Conservation (phyloP, 2,797 vertebrate genomes). For the Poecilia wingei region DNA sequence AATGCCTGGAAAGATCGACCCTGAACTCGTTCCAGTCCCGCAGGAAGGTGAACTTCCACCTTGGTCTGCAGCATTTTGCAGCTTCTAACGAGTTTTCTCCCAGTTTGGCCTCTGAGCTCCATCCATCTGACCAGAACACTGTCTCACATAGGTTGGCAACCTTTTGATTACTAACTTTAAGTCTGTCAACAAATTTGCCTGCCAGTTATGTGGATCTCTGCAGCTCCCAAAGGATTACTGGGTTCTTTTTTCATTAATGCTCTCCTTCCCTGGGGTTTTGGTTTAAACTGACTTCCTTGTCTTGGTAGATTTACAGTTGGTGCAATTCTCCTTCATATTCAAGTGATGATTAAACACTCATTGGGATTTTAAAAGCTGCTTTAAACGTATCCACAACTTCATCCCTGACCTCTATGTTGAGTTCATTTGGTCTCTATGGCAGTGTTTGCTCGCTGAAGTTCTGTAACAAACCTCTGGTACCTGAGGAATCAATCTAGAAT, state of each 20-base stretch:
- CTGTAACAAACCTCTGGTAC: neutral
- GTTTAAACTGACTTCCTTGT: neutral
- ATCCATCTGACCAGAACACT: neutral
- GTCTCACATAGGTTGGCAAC: neutral
- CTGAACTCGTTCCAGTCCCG: neutral
- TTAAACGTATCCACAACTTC: neutral
- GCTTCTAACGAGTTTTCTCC: neutral
- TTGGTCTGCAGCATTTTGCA: neutral
- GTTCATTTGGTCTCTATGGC: neutral
- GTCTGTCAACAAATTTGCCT: neutral
- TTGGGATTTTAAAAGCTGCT: neutral
- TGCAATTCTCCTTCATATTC: neutral
- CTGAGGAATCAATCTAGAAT: neutral
- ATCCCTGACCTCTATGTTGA: neutral
- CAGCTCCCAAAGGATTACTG: neutral
- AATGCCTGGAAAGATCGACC: neutral
- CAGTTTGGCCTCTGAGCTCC: neutral
- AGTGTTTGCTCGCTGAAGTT: neutral
- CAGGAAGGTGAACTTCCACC: neutral
- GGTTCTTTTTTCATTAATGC: neutral
- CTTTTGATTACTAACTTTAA: neutral
- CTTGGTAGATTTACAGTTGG: neutral
- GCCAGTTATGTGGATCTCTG: neutral
- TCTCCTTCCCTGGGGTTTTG: neutral
- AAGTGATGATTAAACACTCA: neutral